Percentiles rank a stretch among this genome's conserved stretches.
These are phyloP conservation scores for Tauraco erythrolophus DNA, from an alignment of 2,113 vertebrate genomes.

Conservation along the genomic window DNA sequence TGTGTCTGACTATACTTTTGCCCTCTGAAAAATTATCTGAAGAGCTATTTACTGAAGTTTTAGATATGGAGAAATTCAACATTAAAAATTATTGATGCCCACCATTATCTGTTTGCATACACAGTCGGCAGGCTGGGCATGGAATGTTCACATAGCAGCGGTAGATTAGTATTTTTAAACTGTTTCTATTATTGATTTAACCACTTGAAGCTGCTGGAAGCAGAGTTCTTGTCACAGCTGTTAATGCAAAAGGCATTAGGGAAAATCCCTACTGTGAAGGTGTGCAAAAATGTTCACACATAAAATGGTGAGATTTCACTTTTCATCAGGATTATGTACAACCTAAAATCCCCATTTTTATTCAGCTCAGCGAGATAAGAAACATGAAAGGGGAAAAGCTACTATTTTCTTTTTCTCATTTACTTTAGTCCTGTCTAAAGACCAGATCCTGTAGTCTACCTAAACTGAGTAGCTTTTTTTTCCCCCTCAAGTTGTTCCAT, in stretches of 20 bases:
- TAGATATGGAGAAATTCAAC: conserved; percentile 13
- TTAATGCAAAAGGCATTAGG: conserved; percentile 52
- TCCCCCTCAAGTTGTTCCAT: neutral
- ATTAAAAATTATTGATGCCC: conserved; percentile 33
- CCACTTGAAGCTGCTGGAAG: conserved; percentile 53
- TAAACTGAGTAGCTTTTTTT: neutral
- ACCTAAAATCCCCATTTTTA: neutral
- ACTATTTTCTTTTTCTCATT: neutral
- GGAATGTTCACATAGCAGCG: neutral
- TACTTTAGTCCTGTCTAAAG: neutral
- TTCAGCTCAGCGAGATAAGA: conserved; percentile 8
- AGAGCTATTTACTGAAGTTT: conserved; percentile 62
- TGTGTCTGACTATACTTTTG: conserved; percentile 49
- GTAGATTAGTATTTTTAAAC: conserved; percentile 33
- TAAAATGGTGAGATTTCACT: conserved; percentile 37
- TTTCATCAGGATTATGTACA: conserved; percentile 15
- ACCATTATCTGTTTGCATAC: conserved; percentile 58
- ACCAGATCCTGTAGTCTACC: neutral
- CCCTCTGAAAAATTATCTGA: conserved; percentile 26
- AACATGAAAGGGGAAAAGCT: conserved; percentile 6
- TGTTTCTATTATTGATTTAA: conserved; percentile 43
- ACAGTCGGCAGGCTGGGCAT: neutral
- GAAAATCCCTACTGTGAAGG: conserved; percentile 47
- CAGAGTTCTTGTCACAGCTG: conserved; percentile 24
- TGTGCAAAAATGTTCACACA: conserved; percentile 44